Percentiles rank a stretch among this genome's conserved stretches.
These are phyloP conservation scores for Saguinus midas DNA, from an alignment of 2,113 vertebrate genomes.

Conservation along the genomic window DNA sequence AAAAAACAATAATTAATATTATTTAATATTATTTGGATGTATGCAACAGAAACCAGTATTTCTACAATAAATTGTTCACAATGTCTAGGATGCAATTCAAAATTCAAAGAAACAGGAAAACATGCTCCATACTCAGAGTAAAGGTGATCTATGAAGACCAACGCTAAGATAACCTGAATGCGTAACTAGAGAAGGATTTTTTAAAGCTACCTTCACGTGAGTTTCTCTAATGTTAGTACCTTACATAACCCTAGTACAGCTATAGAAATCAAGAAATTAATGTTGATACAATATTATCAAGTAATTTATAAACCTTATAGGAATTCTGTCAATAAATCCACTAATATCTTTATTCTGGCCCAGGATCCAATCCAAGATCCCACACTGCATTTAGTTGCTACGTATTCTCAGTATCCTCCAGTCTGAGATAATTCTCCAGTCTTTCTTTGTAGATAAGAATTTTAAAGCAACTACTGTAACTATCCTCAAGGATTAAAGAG, in stretches of 20 bases:
- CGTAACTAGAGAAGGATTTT: neutral
- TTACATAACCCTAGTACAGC: neutral
- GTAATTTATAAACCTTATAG: neutral
- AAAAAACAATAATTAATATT: neutral
- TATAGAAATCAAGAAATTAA: neutral
- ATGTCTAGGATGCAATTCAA: neutral
- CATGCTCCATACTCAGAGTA: neutral
- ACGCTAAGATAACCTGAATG: neutral
- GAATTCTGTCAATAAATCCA: neutral
- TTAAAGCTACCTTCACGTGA: neutral
- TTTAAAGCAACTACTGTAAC: neutral
- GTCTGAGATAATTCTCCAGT: neutral
- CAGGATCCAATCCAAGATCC: neutral
- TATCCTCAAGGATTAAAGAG: neutral
- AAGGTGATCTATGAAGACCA: neutral
- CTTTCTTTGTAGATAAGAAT: neutral
- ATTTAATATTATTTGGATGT: neutral
- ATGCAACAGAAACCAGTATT: neutral
- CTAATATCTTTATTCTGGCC: neutral
- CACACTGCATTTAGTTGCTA: neutral
- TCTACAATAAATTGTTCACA: neutral
- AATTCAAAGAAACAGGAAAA: neutral
- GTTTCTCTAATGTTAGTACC: neutral
- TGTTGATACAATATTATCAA: neutral
- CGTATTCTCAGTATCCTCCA: neutral